Percentiles rank a stretch among this genome's conserved stretches.
Conservation (phyloP, 2,797 vertebrate species). For the Sphenopsis melanotis region DNA sequence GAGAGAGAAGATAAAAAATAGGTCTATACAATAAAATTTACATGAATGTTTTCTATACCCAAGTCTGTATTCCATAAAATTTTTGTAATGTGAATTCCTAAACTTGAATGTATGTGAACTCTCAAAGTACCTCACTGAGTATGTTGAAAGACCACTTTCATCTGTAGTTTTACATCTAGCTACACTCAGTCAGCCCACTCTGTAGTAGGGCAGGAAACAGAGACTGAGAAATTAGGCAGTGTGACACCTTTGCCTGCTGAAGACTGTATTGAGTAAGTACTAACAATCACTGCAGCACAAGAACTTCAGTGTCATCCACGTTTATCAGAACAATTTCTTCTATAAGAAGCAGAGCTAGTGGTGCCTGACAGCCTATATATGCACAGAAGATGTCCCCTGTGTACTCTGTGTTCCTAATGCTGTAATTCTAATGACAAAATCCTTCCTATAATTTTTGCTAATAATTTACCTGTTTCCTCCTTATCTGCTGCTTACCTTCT, state of each 20-base stretch:
- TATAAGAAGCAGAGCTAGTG: neutral
- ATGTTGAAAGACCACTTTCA: neutral
- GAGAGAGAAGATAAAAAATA: neutral
- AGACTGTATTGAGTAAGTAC: neutral
- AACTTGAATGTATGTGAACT: neutral
- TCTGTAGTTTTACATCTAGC: neutral
- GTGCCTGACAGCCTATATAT: neutral
- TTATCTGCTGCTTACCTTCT: neutral
- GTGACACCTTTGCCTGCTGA: neutral
- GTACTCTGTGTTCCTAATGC: neutral
- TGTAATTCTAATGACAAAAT: neutral
- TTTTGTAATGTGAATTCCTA: neutral
- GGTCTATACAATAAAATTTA: neutral
- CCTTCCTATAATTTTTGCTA: neutral
- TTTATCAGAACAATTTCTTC: neutral
- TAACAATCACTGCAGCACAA: neutral
- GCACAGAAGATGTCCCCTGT: neutral
- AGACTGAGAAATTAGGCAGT: neutral
- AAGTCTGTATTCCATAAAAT: neutral
- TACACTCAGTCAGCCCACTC: too few species aligned
- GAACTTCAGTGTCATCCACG: neutral
- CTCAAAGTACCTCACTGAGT: neutral
- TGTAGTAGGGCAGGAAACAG: neutral
- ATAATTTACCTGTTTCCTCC: neutral
- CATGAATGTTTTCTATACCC: accelerated